Base-by-base conservation (phyloP, 1,140 invertebrate genomes). In the Thalassaphorura encarpata region DNA sequence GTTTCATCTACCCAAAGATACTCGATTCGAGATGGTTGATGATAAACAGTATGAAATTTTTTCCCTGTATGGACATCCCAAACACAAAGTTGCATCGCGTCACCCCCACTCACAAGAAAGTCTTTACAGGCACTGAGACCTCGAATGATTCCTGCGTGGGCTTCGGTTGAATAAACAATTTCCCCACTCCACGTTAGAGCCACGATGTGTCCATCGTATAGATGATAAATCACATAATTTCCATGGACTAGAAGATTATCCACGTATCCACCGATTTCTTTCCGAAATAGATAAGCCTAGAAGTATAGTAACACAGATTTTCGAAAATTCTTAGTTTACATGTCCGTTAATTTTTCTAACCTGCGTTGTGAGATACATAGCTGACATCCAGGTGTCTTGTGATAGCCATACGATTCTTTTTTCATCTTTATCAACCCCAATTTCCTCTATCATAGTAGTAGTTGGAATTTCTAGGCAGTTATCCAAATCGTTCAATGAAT, bases 91-190 rank as follows among this genome's bases (percentile, higher is more conserved):
- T 54, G 29, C 46, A 11, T 53, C 23, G 28, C 52, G 28, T 54
- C 52, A 23, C 58, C 52, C 13, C 46, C 52, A 46, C 45, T 51
- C 3, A 60, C 28, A 31, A 60, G 26, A 49, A 50, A 54, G 19
- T 60, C 26, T 15, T 49, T 33, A 29, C 21, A 19, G 23, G 24
- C 33, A 29, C 27, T 19, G 8, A 60, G 23, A 45, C 52, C 48
- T 43, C 52, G 39, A 19, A 53, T 39, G 11, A 54, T 26, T 16
- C 58, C 58, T 29, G 39, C 13, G 16, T 41, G 36, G 5, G 36
- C 31, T 45, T 54, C 52, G 15, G 52, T 51, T 21, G 39, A 39
- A 26, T 50, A 60, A 2, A 49, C 13, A 11, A 43, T 23, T 28
- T 43, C 36, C 13, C 58, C 58, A 0, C 1, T 26, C 52, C 52